Evolutionary conservation across 1,140 invertebrate species (phyloP), one percentile per base, ranked within the genome.

Genomic region (Listronotus oregonensis): DNA sequence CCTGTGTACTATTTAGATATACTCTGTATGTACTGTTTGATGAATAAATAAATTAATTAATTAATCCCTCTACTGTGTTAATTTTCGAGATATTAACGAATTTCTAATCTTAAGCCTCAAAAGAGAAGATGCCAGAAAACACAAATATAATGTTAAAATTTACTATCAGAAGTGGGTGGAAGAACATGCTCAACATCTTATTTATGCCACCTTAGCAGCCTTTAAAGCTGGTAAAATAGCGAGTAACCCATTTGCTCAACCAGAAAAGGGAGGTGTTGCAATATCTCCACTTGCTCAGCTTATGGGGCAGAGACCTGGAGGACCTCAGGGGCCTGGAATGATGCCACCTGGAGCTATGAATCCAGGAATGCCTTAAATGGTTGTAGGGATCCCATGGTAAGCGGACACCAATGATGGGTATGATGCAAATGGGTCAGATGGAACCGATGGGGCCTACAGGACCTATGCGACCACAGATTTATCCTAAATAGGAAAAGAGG

Each of bases 121-220:
- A 17, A n/a, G 9, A 3, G 14, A 66, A 54, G 12, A 93, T 94
- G 91, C 92, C 92, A 1, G 97, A 68, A 99, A 99, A 81, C 98
- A 99, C 81, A 99, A 99, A 81, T 98, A 99, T 77, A 99, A 99
- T 82, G 98, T 99, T 0, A 95, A 98, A 79, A 95, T 98, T 80
- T 99, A 96, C 77, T 99, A 99, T 81, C 97, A 99, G 77, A 99
- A 98, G 84, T 99, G 97, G 98, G 96, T 99, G 93, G 98, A 99
- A 80, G 96, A 99, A 79, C 96, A 99, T 83, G 97, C 96, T 0
- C 96, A 99, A 77, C 93, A 96, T 82, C 81, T 99, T 14, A 98
- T 99, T 71, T 97, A 99, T 82, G 96, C 97, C 17, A 99, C 97
- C 59, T 98, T 89, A 71, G 94, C 95, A 31, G 92, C 93, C 49